Percentiles rank a stretch among this genome's conserved stretches.
phyloP scores from a whole-genome alignment of 1,140 invertebrate species.

The Delia radicum region DNA sequence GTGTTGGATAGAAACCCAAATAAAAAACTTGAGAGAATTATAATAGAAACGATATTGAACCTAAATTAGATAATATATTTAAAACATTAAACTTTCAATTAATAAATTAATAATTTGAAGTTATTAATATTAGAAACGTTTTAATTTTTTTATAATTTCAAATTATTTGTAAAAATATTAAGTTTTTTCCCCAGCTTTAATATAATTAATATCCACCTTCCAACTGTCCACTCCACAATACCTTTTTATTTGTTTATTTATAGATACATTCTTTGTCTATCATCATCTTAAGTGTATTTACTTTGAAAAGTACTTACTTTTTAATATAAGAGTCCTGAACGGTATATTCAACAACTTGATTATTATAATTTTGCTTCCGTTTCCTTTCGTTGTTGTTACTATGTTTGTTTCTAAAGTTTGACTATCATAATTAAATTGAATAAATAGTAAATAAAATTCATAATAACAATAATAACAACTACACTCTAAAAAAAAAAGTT shows the following conservation, averaged over 20 bases:
- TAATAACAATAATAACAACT: not conserved
- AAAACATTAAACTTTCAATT: too few relatives aligned
- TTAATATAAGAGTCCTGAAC: not conserved
- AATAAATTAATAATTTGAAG: too few relatives aligned
- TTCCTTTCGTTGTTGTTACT: not conserved
- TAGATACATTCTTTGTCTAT: not conserved
- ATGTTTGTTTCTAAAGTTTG: not conserved
- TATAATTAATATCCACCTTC: not conserved
- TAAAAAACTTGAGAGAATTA: too few relatives aligned
- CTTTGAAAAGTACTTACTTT: not conserved
- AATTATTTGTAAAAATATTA: too few relatives aligned
- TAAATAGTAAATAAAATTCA: not conserved
- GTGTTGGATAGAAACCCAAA: too few relatives aligned
- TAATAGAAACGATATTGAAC: too few relatives aligned
- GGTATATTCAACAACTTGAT: constrained; percentile 11
- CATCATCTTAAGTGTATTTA: constrained; percentile 11
- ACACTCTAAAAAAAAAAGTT: not conserved
- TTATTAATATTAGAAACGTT: too few relatives aligned
- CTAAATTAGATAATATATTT: too few relatives aligned
- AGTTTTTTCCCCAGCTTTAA: too few relatives aligned
- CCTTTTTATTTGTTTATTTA: not conserved
- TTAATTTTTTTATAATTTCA: too few relatives aligned
- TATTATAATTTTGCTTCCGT: constrained; percentile 11
- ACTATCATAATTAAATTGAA: not conserved
- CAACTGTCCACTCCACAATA: not conserved